Evolutionary conservation across 1,140 invertebrate genomes (phyloP).

Genomic region (Mamestra configurata): DNA sequence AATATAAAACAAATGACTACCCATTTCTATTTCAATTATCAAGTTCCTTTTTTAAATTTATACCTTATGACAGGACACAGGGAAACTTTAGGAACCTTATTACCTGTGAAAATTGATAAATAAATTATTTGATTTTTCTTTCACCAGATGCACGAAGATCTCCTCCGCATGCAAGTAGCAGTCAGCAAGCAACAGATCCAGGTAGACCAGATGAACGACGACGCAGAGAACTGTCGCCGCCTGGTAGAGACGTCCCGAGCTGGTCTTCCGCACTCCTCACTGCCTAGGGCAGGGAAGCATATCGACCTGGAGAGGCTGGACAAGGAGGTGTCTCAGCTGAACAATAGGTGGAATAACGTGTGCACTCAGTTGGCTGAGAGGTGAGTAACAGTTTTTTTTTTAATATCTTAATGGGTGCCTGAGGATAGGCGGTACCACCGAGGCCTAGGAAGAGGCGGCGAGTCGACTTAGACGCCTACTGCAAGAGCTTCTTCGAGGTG

Average conservation of each 20-base stretch:
- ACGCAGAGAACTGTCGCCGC: constrained; percentile 95
- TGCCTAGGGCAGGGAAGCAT: constrained; percentile 89
- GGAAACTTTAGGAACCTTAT: not conserved
- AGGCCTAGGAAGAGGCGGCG: no score
- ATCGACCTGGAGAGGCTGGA: constrained; percentile 98
- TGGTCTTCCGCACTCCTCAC: constrained; percentile 86
- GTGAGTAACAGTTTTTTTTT: constrained; percentile 81
- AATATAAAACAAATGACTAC: no score
- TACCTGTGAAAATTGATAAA: no score
- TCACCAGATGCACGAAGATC: constrained; percentile 90
- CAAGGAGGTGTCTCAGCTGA: constrained; percentile 96
- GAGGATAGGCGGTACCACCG: no score
- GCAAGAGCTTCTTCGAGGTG: no score
- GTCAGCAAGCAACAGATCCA: constrained; percentile 95
- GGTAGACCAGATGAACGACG: constrained; percentile 97
- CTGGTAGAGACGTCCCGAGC: constrained; percentile 95
- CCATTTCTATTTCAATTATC: no score
- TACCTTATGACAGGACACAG: no score
- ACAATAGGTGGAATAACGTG: constrained; percentile 96
- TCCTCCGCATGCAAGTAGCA: constrained; percentile 93
- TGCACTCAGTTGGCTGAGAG: constrained; percentile 97
- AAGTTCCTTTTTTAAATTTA: no score
- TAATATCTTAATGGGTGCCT: no score
- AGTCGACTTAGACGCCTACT: no score
- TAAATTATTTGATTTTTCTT: no score